These are phyloP conservation scores for Ypsolopha sequella DNA, from an alignment of 2,888 invertebrate species.

Conservation along the genomic window DNA sequence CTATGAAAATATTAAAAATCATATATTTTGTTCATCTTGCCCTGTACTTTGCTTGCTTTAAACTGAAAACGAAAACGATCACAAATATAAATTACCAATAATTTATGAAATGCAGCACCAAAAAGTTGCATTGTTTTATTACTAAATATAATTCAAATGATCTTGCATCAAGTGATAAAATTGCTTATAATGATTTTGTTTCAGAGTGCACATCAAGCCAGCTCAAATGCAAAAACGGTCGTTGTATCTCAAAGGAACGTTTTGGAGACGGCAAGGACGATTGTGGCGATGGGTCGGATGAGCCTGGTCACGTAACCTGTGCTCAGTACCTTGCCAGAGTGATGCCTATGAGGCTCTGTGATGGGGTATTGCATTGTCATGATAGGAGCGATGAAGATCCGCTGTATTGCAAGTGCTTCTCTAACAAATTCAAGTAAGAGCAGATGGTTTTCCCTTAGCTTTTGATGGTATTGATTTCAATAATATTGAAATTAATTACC, in stretches of 20 bases:
- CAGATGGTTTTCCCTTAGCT: background rate
- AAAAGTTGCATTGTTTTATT: no score
- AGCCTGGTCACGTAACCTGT: conserved; percentile 73
- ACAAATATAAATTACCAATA: no score
- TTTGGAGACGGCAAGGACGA: conserved; percentile 78
- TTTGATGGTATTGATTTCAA: no score
- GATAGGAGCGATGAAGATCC: conserved; percentile 84
- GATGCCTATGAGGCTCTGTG: conserved; percentile 78
- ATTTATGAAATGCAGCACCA: no score
- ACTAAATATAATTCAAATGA: no score
- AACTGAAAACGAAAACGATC: no score
- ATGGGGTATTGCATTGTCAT: conserved; percentile 80
- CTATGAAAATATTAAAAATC: no score
- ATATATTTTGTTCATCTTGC: no score
- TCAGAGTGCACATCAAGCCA: conserved; percentile 74
- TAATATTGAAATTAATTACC: no score
- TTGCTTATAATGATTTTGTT: conserved; percentile 10
- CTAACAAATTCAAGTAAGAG: conserved; percentile 39
- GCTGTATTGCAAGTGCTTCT: conserved; percentile 72
- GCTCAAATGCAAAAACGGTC: conserved; percentile 75
- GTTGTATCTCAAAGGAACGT: conserved; percentile 76
- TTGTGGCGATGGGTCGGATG: conserved; percentile 81
- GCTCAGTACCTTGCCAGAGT: conserved; percentile 77
- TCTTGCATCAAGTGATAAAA: no score
- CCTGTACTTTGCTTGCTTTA: no score